Percentiles rank a stretch among this genome's conserved stretches.
Conservation (phyloP, 1,140 invertebrate species). For the Calephelis nemesis region DNA sequence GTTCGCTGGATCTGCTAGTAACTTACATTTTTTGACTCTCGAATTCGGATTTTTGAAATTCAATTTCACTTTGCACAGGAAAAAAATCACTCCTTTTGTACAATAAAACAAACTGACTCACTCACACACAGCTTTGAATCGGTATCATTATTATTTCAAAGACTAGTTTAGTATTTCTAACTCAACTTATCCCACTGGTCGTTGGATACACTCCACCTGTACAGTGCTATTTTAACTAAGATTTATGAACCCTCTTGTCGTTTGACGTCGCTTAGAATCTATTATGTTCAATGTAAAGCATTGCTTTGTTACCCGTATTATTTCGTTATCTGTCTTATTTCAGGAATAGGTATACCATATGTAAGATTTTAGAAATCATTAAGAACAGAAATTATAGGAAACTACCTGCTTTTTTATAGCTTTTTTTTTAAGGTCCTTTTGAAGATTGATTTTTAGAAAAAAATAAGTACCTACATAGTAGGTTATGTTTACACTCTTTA, state of each 20-base stretch:
- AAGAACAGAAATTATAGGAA: too few relatives aligned
- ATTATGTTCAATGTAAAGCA: slow-evolving; percentile 14
- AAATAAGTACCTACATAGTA: too few relatives aligned
- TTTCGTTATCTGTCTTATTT: slow-evolving; percentile 9
- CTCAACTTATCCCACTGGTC: slow-evolving; percentile 26
- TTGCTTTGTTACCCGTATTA: not conserved
- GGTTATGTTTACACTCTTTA: too few relatives aligned
- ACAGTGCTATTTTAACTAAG: slow-evolving; percentile 38
- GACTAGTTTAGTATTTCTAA: slow-evolving; percentile 4
- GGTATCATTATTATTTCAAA: slow-evolving; percentile 15
- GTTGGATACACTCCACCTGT: slow-evolving; percentile 35
- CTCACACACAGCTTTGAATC: not conserved
- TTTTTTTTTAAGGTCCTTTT: too few relatives aligned
- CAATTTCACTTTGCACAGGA: too few relatives aligned
- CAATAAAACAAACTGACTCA: not conserved
- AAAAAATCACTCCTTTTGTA: not conserved
- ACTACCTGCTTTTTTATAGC: too few relatives aligned
- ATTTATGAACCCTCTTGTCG: slow-evolving; percentile 36
- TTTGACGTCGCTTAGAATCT: slow-evolving; percentile 22
- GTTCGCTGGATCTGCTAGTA: too few relatives aligned
- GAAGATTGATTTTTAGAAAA: too few relatives aligned
- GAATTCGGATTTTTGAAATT: too few relatives aligned
- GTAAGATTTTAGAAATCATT: too few relatives aligned
- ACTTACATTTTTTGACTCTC: too few relatives aligned
- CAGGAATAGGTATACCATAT: not conserved